Conservation (phyloP, 1,140 invertebrate species). For the Eriocheir sinensis region DNA sequence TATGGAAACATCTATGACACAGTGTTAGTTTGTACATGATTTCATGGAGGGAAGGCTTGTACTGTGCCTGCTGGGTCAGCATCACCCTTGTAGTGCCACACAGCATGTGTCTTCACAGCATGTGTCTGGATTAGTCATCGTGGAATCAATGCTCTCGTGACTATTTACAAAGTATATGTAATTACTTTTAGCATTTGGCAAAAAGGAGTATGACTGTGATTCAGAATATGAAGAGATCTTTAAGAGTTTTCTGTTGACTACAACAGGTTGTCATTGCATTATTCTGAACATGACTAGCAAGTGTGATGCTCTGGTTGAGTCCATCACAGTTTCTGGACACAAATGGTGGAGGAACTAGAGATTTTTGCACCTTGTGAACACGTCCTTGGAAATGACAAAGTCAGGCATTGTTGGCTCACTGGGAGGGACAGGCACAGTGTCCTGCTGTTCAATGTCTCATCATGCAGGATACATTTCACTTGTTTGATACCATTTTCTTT, state of each 20-base stretch:
- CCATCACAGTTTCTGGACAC: neutral
- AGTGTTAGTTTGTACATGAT: no score
- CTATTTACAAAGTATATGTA: neutral
- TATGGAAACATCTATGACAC: no score
- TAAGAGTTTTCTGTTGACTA: neutral
- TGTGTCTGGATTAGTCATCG: neutral
- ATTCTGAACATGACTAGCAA: slow-evolving; percentile 44
- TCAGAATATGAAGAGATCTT: neutral
- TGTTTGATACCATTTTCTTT: neutral
- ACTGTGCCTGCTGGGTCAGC: no score
- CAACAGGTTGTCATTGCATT: neutral
- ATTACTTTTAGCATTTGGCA: neutral
- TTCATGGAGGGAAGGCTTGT: no score
- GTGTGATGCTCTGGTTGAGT: slow-evolving; percentile 26
- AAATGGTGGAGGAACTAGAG: slow-evolving; percentile 2
- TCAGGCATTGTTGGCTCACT: neutral
- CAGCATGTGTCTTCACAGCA: neutral
- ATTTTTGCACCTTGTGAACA: neutral
- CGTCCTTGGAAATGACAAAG: neutral
- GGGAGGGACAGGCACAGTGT: neutral
- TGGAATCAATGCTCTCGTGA: neutral
- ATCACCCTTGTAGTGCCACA: no score
- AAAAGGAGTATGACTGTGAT: neutral
- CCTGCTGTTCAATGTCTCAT: neutral
- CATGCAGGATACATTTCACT: neutral